phyloP scores from a whole-genome alignment of 1,140 invertebrate genomes.

The Nephotettix cincticeps region DNA sequence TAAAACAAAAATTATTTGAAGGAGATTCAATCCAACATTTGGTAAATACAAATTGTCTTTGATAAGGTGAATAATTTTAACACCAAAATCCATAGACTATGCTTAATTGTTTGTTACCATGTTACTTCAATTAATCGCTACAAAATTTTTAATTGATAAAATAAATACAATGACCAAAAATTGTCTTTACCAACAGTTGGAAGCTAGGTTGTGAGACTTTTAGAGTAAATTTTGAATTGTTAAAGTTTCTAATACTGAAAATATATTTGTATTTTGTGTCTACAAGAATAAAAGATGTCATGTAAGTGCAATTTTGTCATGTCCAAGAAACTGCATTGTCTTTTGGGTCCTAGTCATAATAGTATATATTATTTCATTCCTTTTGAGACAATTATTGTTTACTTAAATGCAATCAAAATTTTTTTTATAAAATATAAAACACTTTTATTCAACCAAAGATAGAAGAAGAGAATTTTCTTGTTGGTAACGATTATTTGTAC shows the following conservation, averaged over 20 bases:
- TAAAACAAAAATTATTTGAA: background rate
- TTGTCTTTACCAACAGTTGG: background rate
- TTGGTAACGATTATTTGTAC: background rate
- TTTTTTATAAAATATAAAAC: too few species aligned
- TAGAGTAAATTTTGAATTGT: background rate
- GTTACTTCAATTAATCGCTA: too few species aligned
- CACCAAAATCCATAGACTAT: too few species aligned
- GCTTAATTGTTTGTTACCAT: too few species aligned
- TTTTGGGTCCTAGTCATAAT: background rate
- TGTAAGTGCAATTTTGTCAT: background rate
- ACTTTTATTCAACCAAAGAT: background rate
- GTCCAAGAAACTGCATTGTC: background rate
- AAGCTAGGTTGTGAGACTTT: background rate
- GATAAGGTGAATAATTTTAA: too few species aligned
- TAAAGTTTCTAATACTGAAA: background rate
- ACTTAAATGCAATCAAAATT: background rate
- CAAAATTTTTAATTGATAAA: too few species aligned
- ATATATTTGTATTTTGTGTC: background rate
- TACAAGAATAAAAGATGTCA: background rate
- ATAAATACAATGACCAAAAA: too few species aligned
- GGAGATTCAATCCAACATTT: background rate
- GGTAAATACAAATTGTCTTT: background rate
- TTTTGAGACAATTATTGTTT: conserved; percentile 2
- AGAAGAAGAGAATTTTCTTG: conserved; percentile 7
- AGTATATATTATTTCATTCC: background rate